Evolutionary conservation across 1,140 invertebrate species (phyloP).

Genomic region (Zaprionus nigranus): DNA sequence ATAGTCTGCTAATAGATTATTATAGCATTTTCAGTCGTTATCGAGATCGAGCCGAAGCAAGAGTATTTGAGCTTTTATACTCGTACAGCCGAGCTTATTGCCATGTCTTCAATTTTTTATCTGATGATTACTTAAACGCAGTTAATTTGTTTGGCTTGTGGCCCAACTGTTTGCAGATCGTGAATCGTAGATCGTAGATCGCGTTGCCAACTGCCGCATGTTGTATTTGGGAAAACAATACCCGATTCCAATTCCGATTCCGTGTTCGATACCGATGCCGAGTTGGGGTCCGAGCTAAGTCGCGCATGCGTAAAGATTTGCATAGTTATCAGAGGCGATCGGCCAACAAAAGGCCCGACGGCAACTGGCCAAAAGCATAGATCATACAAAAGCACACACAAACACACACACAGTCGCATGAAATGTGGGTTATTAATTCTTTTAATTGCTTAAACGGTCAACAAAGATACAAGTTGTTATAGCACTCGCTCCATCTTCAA

Average conservation of each 20-base stretch:
- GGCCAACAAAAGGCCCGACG: conserved; percentile 60
- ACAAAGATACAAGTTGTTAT: conserved; percentile 33
- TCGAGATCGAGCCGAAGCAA: background rate
- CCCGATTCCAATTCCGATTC: conserved; percentile 5
- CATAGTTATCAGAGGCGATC: conserved; percentile 53
- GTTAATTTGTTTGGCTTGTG: conserved; percentile 74
- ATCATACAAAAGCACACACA: conserved; percentile 9
- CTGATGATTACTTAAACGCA: conserved; percentile 59
- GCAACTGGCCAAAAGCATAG: conserved; percentile 30
- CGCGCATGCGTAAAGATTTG: conserved; percentile 75
- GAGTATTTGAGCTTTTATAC: background rate
- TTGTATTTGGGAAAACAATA: conserved; percentile 12
- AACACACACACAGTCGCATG: background rate
- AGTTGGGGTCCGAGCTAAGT: conserved; percentile 16
- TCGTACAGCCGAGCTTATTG: background rate
- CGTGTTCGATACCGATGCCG: conserved; percentile 9
- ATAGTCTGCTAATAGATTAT: background rate
- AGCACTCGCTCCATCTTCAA: conserved; percentile 27
- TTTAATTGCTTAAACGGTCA: conserved; percentile 47
- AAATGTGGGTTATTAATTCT: conserved; percentile 75
- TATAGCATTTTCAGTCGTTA: background rate
- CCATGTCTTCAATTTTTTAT: conserved; percentile 31
- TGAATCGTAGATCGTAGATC: conserved; percentile 14
- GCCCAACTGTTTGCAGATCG: conserved; percentile 24
- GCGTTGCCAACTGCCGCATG: conserved; percentile 2